Evolutionary conservation across 2,797 vertebrate species (phyloP).

Genomic region (Bovichtus variegatus): DNA sequence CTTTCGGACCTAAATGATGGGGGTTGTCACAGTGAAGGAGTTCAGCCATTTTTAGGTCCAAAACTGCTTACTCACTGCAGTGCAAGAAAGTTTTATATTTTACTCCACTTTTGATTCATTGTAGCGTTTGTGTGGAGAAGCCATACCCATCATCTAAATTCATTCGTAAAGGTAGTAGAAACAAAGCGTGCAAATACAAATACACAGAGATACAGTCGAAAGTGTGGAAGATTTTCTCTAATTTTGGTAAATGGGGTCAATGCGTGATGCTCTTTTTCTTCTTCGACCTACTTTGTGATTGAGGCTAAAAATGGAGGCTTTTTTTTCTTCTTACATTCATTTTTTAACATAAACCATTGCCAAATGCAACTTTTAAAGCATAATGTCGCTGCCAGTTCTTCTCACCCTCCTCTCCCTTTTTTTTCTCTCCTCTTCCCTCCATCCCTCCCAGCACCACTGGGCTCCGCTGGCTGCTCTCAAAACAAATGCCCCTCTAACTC

Average conservation of each 20-base stretch:
- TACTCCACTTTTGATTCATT: background rate
- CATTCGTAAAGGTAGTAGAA: background rate
- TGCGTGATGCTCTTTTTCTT: slow-evolving; percentile 3
- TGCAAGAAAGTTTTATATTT: background rate
- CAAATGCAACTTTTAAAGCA: slow-evolving; percentile 36
- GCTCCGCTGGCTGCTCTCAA: slow-evolving; percentile 54
- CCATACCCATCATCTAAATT: too few relatives aligned
- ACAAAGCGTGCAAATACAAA: background rate
- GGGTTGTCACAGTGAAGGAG: background rate
- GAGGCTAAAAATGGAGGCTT: background rate
- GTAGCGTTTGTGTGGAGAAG: background rate
- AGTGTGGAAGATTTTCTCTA: background rate
- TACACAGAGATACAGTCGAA: background rate
- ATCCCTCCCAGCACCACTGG: slow-evolving; percentile 44
- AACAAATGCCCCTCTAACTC: slow-evolving; percentile 68
- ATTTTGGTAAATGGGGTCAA: slow-evolving; percentile 9
- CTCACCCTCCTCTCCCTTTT: background rate
- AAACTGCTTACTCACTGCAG: background rate
- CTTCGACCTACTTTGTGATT: slow-evolving; percentile 31
- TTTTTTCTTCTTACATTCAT: too few relatives aligned
- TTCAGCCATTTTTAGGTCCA: background rate
- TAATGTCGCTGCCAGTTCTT: slow-evolving; percentile 36
- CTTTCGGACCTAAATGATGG: background rate
- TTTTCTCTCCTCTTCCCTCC: slow-evolving; percentile 13
- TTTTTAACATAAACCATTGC: slow-evolving; percentile 14